Base-by-base conservation (phyloP, 2,888 invertebrate species). In the Amphimallon solstitiale region DNA sequence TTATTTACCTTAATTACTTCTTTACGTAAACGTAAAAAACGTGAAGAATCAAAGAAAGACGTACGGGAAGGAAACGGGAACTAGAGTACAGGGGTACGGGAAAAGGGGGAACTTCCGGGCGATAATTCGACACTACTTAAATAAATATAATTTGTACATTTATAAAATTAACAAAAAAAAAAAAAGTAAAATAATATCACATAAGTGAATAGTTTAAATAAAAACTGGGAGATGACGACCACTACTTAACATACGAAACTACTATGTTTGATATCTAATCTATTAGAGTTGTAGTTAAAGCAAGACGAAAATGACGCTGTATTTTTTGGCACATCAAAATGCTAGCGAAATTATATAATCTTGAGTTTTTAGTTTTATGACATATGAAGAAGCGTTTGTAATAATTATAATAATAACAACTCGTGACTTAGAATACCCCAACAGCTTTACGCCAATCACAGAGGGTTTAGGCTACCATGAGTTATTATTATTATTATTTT, bases 141-240 rank as follows among this genome's bases (percentile, higher is more conserved):
- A 65, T 65, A 65, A 65, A 65, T 65, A 65, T 65, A 56, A 54
- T 65, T 65, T 65, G 64, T 65, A 65, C 64, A 65, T 59, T 65
- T 46, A 56, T 59, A 65, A 56, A 56, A 65, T 65, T 65, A 65
- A 54, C 63, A 63, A 49, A 51, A 61, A 59, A 29, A 43, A 59
- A 59, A 56, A 56, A 49, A 34, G 34, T 51, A 49, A 63, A 63
- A 63, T 60, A 46, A 60, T 65, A 65, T 65, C 64, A 65, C 64
- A 65, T 56, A 59, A 46, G 63, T 59, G 59, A 65, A 54, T 21
- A 43, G 38, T 49, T 48, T 65, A 65, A 65, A 65, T 65, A 65
- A 65, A 46, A 56, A 37, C 19, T 17, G n/a, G 48, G 48, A 12
- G 29, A 29, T 14, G 29, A 23, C n/a, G 48, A 12, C 23, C 19